Conservation (phyloP, 2,113 vertebrate genomes). For the Dipodomys spectabilis region DNA sequence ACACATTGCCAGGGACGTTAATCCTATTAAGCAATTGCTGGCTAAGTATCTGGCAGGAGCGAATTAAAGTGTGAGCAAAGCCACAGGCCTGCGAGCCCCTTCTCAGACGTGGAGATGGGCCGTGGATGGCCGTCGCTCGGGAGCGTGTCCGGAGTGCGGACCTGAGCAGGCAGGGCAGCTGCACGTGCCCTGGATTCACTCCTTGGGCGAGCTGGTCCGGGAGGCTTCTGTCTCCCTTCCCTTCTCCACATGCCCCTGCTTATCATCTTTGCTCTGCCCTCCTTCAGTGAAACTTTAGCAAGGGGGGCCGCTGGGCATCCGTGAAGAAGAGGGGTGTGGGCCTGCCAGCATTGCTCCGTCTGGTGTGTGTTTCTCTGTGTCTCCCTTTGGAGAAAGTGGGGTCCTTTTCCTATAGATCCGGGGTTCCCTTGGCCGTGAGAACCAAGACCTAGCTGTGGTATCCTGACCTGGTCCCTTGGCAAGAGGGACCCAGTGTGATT, state of each 20-base stretch:
- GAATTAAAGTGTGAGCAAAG: constrained; percentile 86
- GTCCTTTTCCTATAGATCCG: constrained; percentile 72
- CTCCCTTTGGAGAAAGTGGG: constrained; percentile 74
- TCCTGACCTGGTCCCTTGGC: constrained; percentile 65
- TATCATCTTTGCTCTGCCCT: neutral
- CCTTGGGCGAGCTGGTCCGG: constrained; percentile 44
- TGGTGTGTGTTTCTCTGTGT: constrained; percentile 69
- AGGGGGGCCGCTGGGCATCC: neutral
- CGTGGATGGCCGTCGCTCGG: constrained; percentile 70
- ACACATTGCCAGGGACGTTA: constrained; percentile 85
- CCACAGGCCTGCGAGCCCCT: constrained; percentile 70
- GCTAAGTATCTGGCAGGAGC: constrained; percentile 84
- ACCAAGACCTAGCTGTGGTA: constrained; percentile 8
- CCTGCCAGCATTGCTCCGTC: constrained; percentile 68
- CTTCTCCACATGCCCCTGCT: constrained; percentile 47
- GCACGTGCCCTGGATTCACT: constrained; percentile 60
- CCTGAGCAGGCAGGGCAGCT: constrained; percentile 31
- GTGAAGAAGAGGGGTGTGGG: neutral
- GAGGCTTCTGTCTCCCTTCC: constrained; percentile 41
- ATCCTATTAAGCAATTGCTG: constrained; percentile 86
- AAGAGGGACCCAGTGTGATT: constrained; percentile 55
- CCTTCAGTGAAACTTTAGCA: too few species aligned
- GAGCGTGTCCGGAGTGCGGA: constrained; percentile 69
- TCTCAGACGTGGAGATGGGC: constrained; percentile 62
- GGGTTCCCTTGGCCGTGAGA: constrained; percentile 56